These are phyloP conservation scores for Misgurnus mizolepis DNA, from an alignment of 2,113 vertebrate species.

Conservation along the genomic window DNA sequence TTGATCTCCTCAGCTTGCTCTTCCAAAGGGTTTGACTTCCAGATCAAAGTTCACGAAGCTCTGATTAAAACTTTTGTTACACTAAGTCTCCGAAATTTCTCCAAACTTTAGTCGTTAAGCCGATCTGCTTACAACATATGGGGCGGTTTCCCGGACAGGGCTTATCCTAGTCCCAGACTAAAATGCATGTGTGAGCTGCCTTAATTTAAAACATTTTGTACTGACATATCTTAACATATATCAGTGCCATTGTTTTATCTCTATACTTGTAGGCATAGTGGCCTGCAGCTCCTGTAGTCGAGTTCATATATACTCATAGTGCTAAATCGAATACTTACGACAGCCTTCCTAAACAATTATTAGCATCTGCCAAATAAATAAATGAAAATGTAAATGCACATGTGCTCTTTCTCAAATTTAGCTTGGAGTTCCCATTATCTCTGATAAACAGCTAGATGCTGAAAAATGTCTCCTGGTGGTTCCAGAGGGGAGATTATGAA, in stretches of 20 bases:
- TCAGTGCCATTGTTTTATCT: too few species aligned
- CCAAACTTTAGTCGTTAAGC: constrained; percentile 1
- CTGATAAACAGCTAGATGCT: constrained; percentile 48
- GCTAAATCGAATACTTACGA: constrained; percentile 34
- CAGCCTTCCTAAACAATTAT: constrained; percentile 12
- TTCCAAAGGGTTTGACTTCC: constrained; percentile 25
- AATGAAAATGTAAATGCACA: constrained; percentile 31
- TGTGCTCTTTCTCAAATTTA: constrained; percentile 8
- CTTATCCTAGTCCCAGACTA: too few species aligned
- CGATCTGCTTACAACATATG: constrained; percentile 25
- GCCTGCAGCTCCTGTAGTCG: too few species aligned
- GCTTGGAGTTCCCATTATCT: constrained; percentile 51
- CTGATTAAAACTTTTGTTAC: constrained; percentile 45
- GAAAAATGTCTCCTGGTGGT: constrained; percentile 35
- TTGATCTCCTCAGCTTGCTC: constrained; percentile 9
- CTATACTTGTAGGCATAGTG: too few species aligned
- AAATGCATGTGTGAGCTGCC: too few species aligned
- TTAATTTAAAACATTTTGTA: too few species aligned
- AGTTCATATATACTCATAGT: background rate
- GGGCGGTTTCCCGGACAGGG: too few species aligned
- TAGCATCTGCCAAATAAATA: background rate
- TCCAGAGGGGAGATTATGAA: constrained; percentile 48
- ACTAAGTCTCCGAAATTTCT: constrained; percentile 13
- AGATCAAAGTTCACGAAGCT: constrained; percentile 44
- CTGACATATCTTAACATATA: too few species aligned